A percentile compares a stretch with the other conserved stretches of the same genome.
phyloP scores from a whole-genome alignment of 2,797 vertebrate genomes.

The Silurus aristotelis region DNA sequence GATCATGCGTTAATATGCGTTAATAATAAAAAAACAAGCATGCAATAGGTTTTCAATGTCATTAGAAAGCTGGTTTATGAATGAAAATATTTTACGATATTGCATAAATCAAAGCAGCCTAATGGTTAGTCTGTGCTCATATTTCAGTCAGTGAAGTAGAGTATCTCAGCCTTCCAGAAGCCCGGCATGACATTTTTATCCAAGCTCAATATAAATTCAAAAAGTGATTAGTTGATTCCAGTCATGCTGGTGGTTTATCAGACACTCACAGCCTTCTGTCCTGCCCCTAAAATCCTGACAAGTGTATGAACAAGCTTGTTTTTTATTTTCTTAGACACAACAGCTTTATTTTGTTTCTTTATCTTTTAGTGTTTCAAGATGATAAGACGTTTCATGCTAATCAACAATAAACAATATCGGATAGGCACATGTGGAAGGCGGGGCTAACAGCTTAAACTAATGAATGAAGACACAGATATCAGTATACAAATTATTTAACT shows the following conservation, averaged over 20 bases:
- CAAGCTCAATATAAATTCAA: background rate
- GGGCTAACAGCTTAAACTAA: background rate
- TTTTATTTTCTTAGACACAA: background rate
- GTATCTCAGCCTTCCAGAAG: conserved; percentile 14
- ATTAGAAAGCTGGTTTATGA: background rate
- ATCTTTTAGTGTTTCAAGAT: background rate
- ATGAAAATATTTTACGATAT: background rate
- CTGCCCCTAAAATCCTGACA: background rate
- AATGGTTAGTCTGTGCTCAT: background rate
- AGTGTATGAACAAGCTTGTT: background rate
- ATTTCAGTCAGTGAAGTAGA: background rate
- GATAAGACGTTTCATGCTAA: background rate
- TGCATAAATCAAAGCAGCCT: background rate
- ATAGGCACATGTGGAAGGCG: background rate
- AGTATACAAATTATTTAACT: background rate
- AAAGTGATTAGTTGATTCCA: conserved; percentile 15
- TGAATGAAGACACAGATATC: background rate
- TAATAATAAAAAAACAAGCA: background rate
- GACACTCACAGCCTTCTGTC: background rate
- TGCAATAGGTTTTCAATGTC: background rate
- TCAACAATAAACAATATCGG: background rate
- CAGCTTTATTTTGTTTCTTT: background rate
- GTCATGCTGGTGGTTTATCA: conserved; percentile 14
- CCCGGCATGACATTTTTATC: background rate
- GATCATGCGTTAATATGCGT: background rate